phyloP scores from a whole-genome alignment of 2,113 vertebrate species.

The Rhombomys opimus region DNA sequence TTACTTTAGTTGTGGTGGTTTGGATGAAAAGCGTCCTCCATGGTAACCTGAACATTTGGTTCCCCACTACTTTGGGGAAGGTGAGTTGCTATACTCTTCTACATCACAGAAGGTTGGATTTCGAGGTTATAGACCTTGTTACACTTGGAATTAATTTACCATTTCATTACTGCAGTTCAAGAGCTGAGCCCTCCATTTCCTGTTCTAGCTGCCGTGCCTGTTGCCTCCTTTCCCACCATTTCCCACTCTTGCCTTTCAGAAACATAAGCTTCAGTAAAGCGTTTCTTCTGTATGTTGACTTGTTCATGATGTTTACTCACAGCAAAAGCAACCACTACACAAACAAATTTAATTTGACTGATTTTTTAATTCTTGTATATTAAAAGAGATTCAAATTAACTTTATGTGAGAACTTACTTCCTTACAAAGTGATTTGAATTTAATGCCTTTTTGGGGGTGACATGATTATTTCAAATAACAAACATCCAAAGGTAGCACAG shows the following conservation, averaged over 20 bases:
- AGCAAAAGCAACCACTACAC: background rate
- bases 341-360: background rate
- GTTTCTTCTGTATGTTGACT: background rate
- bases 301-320: background rate
- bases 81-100: background rate
- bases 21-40: background rate
- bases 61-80: background rate
- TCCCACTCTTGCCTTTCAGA: background rate
- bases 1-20: background rate
- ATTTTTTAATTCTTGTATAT: background rate
- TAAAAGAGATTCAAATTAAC: background rate
- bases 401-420: background rate
- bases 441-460: background rate
- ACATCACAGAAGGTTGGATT: background rate
- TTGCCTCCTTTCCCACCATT: background rate
- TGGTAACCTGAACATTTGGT: background rate
- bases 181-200: background rate
- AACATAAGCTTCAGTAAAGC: background rate
- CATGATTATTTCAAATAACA: background rate
- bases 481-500: background rate
- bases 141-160: background rate
- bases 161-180: background rate
- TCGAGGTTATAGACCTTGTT: background rate
- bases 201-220: background rate
- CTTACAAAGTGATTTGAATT: background rate